phyloP scores from a whole-genome alignment of 2,888 invertebrate genomes.

The Anodontia alba region DNA sequence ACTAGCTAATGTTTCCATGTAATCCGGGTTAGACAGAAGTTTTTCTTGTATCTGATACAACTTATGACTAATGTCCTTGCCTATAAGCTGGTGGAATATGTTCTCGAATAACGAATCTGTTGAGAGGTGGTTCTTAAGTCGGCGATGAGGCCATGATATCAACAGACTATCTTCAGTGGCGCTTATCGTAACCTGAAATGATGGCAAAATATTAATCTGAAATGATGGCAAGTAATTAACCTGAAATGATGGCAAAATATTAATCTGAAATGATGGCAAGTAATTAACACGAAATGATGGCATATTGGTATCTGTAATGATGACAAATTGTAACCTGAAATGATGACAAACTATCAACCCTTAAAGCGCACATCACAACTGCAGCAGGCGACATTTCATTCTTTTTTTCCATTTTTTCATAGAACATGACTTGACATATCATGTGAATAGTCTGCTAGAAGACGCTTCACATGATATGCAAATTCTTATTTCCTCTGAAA shows the following conservation, averaged over 20 bases:
- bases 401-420: no score
- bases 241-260: conserved; percentile 85
- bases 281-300: conserved; percentile 87
- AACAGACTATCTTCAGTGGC: conserved; percentile 92
- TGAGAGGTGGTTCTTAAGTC: conserved; percentile 90
- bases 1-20: conserved; percentile 60
- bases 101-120: conserved; percentile 91
- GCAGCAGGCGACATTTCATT: no score
- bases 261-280: no score
- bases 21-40: conserved; percentile 67
- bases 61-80: conserved; percentile 94
- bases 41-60: conserved; percentile 87
- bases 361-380: not conserved
- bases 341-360: not conserved
- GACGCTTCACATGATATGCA: no score
- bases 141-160: conserved; percentile 92
- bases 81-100: conserved; percentile 91
- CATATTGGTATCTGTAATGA: no score
- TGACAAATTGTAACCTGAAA: no score
- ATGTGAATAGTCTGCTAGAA: no score
- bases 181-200: conserved; percentile 90
- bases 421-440: no score
- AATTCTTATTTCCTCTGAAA: no score
- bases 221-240: no score
- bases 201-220: not conserved